Conservation (phyloP, 2,113 vertebrate species). For the Tetraodon nigroviridis region DNA sequence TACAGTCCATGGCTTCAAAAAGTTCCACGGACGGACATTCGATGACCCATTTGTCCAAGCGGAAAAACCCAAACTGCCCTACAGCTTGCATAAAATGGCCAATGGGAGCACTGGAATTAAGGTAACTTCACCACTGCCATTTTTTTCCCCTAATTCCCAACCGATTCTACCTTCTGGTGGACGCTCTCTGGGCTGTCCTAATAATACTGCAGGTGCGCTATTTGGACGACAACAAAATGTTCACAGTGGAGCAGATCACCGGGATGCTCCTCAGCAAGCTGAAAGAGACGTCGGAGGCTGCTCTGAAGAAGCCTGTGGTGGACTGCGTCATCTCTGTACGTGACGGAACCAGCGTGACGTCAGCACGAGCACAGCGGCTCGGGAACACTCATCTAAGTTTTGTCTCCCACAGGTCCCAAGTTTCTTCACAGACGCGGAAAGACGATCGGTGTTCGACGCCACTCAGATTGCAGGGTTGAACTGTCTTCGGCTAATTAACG, state of each 20-base stretch:
- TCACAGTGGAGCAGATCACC: conserved; percentile 89
- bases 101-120: conserved; percentile 88
- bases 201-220: conserved; percentile 82
- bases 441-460: conserved; percentile 89
- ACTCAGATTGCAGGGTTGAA: conserved; percentile 91
- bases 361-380: neutral
- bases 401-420: conserved; percentile 82
- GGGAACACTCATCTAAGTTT: conserved; percentile 1
- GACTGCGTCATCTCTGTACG: conserved; percentile 96
- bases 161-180: neutral
- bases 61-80: conserved; percentile 85
- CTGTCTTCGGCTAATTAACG: conserved; percentile 92
- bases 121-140: conserved; percentile 63
- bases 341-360: conserved; percentile 6
- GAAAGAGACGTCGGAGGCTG: conserved; percentile 91
- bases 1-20: conserved; percentile 92
- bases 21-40: conserved; percentile 86
- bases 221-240: conserved; percentile 89
- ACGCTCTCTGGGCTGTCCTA: neutral
- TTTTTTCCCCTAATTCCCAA: conserved; percentile 3
- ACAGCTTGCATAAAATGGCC: conserved; percentile 86
- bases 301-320: conserved; percentile 92
- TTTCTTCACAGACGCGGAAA: conserved; percentile 91
- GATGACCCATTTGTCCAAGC: conserved; percentile 87
- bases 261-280: conserved; percentile 92